Evolutionary conservation across 2,888 invertebrate genomes (phyloP).

Genomic region (Trypoxylon attenuatum): DNA sequence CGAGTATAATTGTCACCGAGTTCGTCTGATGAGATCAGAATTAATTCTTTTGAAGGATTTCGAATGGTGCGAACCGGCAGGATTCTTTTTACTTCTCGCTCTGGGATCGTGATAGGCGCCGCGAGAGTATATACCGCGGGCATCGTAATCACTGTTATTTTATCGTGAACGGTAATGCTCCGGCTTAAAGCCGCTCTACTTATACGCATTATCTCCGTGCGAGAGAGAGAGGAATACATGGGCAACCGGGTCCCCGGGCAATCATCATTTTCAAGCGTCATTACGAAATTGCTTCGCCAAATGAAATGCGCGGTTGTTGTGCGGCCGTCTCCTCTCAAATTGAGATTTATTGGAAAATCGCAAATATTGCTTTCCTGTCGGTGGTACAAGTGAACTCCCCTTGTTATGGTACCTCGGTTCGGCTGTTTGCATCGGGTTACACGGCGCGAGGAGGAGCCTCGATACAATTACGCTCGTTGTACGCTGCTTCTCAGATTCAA

Average conservation of each 20-base stretch:
- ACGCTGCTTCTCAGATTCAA: neutral
- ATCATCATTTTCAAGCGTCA: constrained; percentile 67
- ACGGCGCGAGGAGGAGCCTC: constrained; percentile 3
- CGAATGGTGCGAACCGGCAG: too few relatives aligned
- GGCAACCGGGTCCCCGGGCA: constrained; percentile 56
- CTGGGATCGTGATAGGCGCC: constrained; percentile 51
- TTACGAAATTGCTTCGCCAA: constrained; percentile 69
- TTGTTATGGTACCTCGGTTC: neutral
- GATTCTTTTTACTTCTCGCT: constrained; percentile 55
- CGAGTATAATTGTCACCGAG: too few relatives aligned
- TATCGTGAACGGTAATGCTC: constrained; percentile 69
- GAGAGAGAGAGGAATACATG: constrained; percentile 21
- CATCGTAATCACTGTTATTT: constrained; percentile 70
- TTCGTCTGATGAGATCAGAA: too few relatives aligned
- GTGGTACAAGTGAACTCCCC: constrained; percentile 4
- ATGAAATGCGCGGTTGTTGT: constrained; percentile 62
- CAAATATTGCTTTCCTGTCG: constrained; percentile 40
- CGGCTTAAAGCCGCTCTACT: constrained; percentile 68
- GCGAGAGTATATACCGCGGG: constrained; percentile 53
- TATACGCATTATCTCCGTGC: constrained; percentile 63
- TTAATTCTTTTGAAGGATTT: too few relatives aligned
- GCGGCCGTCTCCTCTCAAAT: constrained; percentile 51
- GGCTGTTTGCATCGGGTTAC: constrained; percentile 24
- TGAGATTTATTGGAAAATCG: constrained; percentile 71
- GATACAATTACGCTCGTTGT: neutral